Conservation (phyloP, 2,797 vertebrate species). For the Salarias fasciatus region DNA sequence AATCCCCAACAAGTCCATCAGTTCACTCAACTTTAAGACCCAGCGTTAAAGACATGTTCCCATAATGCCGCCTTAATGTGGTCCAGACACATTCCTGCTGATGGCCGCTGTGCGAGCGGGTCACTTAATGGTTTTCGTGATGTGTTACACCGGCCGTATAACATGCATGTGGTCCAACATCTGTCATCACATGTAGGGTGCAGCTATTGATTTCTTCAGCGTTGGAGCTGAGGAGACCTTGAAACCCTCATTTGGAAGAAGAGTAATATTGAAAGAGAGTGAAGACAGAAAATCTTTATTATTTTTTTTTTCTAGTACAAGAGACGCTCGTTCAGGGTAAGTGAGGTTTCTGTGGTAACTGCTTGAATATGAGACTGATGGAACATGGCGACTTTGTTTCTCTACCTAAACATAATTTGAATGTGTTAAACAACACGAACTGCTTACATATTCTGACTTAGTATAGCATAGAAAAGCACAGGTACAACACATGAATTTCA, state of each 20-base stretch:
- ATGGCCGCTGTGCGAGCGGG: background rate
- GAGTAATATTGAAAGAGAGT: constrained; percentile 9
- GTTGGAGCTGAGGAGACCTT: constrained; percentile 29
- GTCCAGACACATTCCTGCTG: constrained; percentile 1
- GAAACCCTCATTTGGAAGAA: constrained; percentile 2
- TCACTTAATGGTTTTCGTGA: constrained; percentile 8
- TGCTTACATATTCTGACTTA: too few species aligned
- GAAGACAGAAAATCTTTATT: constrained; percentile 4
- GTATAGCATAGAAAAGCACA: too few species aligned
- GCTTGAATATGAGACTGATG: too few species aligned
- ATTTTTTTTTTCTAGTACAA: too few species aligned
- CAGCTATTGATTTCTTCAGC: constrained; percentile 42
- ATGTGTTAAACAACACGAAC: too few species aligned
- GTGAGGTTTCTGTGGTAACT: too few species aligned
- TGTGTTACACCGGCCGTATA: constrained; percentile 14
- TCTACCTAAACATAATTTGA: too few species aligned
- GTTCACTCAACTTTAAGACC: constrained; percentile 22
- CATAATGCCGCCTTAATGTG: constrained; percentile 30
- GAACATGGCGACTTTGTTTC: too few species aligned
- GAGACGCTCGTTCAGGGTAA: too few species aligned
- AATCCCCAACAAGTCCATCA: constrained; percentile 20
- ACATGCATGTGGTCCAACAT: constrained; percentile 32
- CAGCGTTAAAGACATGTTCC: constrained; percentile 1
- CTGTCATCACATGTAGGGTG: constrained; percentile 28
- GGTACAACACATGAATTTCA: too few species aligned